Conservation (phyloP, 2,888 invertebrate species). For the Platerodrilus igneus region DNA sequence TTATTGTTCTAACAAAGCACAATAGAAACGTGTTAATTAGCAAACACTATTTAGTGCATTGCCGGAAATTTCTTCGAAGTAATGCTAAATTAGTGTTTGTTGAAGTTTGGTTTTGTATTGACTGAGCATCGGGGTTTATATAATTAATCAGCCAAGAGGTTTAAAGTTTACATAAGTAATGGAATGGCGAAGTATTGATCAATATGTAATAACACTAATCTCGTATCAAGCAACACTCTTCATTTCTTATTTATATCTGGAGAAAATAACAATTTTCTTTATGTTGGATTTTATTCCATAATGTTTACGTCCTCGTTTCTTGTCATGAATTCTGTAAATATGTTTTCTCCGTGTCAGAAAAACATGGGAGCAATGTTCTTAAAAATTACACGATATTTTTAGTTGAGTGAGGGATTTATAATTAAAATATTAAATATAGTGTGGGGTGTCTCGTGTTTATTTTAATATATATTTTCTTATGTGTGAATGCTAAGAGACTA, state of each 20-base stretch:
- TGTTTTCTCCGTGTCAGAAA: constrained; percentile 20
- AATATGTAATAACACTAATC: constrained; percentile 43
- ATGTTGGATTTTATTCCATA: constrained; percentile 30
- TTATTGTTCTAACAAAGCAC: no score
- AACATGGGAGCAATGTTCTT: constrained; percentile 39
- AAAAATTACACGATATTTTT: constrained; percentile 44
- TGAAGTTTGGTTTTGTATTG: constrained; percentile 14
- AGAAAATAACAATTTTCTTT: constrained; percentile 41
- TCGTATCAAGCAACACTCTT: constrained; percentile 36
- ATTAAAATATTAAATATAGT: constrained; percentile 45
- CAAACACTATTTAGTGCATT: no score
- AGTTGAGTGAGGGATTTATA: constrained; percentile 43
- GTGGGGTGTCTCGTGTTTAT: constrained; percentile 38
- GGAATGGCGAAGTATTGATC: constrained; percentile 42
- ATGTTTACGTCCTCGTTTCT: constrained; percentile 23
- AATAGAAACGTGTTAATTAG: no score
- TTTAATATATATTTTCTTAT: constrained; percentile 29
- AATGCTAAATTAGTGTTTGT: constrained; percentile 19
- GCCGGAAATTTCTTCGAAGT: no score
- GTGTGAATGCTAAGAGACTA: no score
- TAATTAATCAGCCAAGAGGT: constrained; percentile 40
- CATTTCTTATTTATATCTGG: constrained; percentile 39
- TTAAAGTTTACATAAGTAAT: constrained; percentile 44
- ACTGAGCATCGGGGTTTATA: constrained; percentile 36
- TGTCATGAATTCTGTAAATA: constrained; percentile 19